Evolutionary conservation across 2,888 invertebrate species (phyloP).

Genomic region (Dasypolia templi): DNA sequence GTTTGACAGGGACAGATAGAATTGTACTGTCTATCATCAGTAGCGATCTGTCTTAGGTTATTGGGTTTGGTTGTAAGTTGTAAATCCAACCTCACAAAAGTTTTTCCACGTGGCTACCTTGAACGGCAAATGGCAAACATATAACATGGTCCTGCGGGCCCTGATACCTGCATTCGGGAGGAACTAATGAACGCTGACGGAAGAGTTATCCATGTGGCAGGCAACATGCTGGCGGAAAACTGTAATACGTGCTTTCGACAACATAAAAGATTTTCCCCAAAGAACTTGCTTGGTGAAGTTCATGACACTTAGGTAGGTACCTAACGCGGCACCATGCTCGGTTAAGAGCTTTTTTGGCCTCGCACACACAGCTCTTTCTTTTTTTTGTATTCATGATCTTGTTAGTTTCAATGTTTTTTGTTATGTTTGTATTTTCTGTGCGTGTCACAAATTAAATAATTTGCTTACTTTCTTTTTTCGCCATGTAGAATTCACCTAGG

Average conservation of each 20-base stretch:
- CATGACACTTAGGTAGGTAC: neutral
- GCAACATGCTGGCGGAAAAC: neutral
- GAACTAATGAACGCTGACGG: conserved; percentile 18
- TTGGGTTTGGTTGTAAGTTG: too few relatives aligned
- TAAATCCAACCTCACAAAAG: neutral
- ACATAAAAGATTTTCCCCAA: neutral
- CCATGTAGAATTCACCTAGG: neutral
- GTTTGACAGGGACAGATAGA: too few relatives aligned
- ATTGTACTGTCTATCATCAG: too few relatives aligned
- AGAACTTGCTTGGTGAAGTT: conserved; percentile 7
- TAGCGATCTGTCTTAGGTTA: too few relatives aligned
- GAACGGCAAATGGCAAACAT: neutral
- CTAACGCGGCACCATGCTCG: neutral
- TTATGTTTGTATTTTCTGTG: too few relatives aligned
- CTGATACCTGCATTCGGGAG: conserved; percentile 15
- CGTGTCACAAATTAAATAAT: neutral
- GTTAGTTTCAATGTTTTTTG: too few relatives aligned
- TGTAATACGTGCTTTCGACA: neutral
- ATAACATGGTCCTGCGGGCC: neutral
- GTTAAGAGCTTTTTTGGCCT: too few relatives aligned
- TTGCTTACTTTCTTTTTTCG: neutral
- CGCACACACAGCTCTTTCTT: too few relatives aligned
- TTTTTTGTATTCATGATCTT: too few relatives aligned
- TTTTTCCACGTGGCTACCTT: neutral
- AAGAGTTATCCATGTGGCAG: conserved; percentile 5